phyloP scores from a whole-genome alignment of 2,888 invertebrate species.

The Eupsilia transversa region DNA sequence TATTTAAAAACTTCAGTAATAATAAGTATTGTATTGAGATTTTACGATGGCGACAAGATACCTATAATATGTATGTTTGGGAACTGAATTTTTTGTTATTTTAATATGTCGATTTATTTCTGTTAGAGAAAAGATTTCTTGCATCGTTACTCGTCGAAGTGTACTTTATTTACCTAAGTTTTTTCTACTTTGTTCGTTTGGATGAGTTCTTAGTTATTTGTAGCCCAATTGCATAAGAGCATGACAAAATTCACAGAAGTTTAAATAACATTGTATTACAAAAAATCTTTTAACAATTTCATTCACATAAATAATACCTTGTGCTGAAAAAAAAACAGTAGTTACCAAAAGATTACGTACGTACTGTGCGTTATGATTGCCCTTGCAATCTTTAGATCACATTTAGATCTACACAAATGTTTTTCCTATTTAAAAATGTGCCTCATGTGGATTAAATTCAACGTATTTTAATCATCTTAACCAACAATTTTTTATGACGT shows the following conservation, averaged over 20 bases:
- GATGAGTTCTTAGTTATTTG: neutral
- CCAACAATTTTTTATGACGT: no score
- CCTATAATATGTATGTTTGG: no score
- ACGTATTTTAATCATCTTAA: neutral
- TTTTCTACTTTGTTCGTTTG: neutral
- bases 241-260: no score
- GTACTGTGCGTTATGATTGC: no score
- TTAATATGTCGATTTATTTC: constrained; percentile 7
- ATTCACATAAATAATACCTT: no score
- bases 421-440: neutral
- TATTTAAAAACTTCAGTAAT: neutral
- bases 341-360: neutral
- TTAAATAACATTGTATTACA: no score
- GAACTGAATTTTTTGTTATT: neutral
- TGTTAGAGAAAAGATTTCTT: neutral
- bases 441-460: neutral
- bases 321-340: neutral
- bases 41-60: neutral
- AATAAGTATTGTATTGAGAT: neutral
- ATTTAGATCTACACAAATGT: no score
- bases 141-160: neutral
- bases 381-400: no score
- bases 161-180: neutral
- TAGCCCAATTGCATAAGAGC: neutral
- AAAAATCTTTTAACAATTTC: no score